These are phyloP conservation scores for Conus canariensis DNA, from an alignment of 2,888 invertebrate genomes.

Conservation along the genomic window DNA sequence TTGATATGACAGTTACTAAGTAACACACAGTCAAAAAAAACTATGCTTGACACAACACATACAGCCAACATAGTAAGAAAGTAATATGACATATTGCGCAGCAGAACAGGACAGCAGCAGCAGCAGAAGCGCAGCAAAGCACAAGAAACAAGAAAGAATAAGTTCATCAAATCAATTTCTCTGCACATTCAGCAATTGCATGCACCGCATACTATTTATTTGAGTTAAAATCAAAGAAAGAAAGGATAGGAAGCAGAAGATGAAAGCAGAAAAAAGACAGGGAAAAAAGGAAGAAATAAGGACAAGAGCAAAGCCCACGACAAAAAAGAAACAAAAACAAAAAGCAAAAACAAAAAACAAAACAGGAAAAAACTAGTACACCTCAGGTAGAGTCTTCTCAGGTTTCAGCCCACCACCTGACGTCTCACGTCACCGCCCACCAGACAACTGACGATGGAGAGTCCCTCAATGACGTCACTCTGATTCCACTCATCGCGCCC, in stretches of 20 bases:
- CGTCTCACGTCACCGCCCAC: background rate
- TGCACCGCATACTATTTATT: no score
- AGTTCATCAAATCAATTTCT: no score
- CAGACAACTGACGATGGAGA: background rate
- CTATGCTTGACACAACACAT: no score
- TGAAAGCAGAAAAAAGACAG: background rate
- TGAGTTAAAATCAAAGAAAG: no score
- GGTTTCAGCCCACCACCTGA: background rate
- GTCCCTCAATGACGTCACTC: constrained; percentile 9
- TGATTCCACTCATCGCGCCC: background rate
- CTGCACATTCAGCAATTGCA: no score
- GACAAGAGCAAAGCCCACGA: background rate
- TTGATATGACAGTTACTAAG: no score
- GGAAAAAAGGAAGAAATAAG: background rate
- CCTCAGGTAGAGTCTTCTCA: background rate
- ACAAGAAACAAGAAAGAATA: no score
- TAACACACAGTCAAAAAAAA: no score
- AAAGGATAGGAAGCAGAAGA: background rate
- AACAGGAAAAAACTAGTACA: background rate
- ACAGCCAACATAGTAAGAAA: no score
- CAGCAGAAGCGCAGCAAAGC: no score
- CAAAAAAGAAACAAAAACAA: background rate
- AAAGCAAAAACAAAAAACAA: background rate
- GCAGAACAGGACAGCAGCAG: no score
- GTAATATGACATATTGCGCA: no score